Percentiles rank a stretch among this genome's conserved stretches.
These are phyloP conservation scores for Pachycephala philippinensis DNA, from an alignment of 2,113 vertebrate genomes.

Conservation along the genomic window DNA sequence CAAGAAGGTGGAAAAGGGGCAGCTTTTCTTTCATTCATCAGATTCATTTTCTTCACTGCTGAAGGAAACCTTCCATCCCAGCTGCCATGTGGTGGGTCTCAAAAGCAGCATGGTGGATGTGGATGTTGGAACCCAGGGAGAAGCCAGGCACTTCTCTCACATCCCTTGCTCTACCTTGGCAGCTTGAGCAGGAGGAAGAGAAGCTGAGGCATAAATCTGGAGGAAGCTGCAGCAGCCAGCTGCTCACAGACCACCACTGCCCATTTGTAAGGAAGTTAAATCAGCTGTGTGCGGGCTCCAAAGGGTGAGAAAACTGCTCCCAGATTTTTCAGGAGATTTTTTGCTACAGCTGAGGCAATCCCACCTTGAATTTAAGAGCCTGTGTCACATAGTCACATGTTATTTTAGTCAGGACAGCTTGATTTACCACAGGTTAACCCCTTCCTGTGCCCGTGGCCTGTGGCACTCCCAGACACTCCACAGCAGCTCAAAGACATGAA, in stretches of 20 bases:
- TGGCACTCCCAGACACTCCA: not conserved
- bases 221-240: not conserved
- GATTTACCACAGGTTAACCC: not conserved
- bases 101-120: not conserved
- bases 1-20: not conserved
- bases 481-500: not conserved
- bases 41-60: not conserved
- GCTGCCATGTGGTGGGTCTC: fast-evolving
- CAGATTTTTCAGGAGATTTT: not conserved
- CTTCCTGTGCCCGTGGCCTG: not conserved
- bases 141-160: not conserved
- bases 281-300: fast-evolving
- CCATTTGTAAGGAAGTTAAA: not conserved
- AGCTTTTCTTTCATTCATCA: not conserved
- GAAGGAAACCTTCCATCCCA: not conserved
- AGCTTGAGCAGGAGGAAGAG: not conserved
- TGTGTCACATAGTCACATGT: not conserved
- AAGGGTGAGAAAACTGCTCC: not conserved
- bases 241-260: not conserved
- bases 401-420: not conserved
- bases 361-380: not conserved
- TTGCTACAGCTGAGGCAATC: not conserved
- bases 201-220: not conserved
- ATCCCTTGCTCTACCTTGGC: not conserved
- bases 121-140: not conserved